Conservation (phyloP, 1,140 invertebrate species). For the Elysia chlorotica region DNA sequence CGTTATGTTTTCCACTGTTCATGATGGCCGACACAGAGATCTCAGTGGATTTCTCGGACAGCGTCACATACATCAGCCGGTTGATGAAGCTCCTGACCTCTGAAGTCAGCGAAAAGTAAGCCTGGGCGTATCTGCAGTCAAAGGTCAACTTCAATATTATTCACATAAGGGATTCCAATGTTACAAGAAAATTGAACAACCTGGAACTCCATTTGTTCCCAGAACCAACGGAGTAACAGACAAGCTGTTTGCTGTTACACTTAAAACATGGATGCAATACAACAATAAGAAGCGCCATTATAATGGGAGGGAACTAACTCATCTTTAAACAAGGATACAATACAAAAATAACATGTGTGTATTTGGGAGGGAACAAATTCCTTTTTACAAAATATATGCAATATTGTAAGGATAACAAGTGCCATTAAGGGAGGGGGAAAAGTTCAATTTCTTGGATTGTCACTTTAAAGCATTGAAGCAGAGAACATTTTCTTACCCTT, state of each 20-base stretch:
- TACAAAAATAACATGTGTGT: not conserved
- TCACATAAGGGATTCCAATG: not conserved
- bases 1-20: not conserved
- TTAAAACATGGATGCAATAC: not conserved
- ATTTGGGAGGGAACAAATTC: not conserved
- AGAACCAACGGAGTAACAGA: not conserved
- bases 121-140: slow-evolving; percentile 2
- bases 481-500: not conserved
- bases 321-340: not conserved
- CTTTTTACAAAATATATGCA: not conserved
- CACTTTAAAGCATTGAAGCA: not conserved
- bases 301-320: not conserved
- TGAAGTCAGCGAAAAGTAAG: not conserved
- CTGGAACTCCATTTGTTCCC: not conserved
- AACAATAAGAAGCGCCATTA: not conserved
- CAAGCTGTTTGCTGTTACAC: not conserved
- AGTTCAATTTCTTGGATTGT: not conserved
- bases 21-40: not conserved
- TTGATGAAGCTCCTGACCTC: not conserved
- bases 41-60: not conserved
- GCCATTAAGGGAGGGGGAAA: too few species aligned
- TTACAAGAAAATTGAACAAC: not conserved
- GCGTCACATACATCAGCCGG: not conserved
- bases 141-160: too few species aligned
- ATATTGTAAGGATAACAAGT: not conserved